Evolutionary conservation across 2,113 vertebrate species (phyloP), one percentile per base, ranked within the genome.

Genomic region (Pungitius pungitius): DNA sequence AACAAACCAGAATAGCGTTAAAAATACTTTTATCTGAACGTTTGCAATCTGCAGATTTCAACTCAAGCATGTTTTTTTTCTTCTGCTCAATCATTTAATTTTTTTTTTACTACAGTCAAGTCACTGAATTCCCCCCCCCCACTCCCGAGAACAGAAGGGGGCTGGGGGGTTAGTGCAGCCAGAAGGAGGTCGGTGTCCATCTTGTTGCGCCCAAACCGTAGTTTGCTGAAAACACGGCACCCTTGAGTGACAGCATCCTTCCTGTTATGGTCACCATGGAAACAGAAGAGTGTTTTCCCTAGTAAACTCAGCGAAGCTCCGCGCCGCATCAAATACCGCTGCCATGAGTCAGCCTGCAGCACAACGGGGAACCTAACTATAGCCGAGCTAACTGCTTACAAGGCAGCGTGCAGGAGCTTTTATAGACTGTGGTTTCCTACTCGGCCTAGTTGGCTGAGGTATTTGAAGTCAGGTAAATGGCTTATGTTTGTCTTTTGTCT

Each of bases 291-390:
- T 88, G 82, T 91, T 89, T 88, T 88, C 87, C 78, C 80, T 63
- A 85, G 86, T 85, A 90, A 89, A 88, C 79, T 58, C 69, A 54
- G 67, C 62, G 39, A 74, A 75, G 82, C 61, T 57, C 63, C 66
- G 80, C 65, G 69, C 90, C 91, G 90, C 91, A 91, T 92, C 85
- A 92, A 91, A 88, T 72, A 20, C 26, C 15, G 39, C 81, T 67
- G 82, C 85, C 78, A 57, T 91, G 88, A 92, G 78, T 90, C 90
- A 89, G 88, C 78, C 85, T 84, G 22, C 75, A 64, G 82, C 88
- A 67, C 90, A 56, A 75, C 86, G 62, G 87, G 91, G 86, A 91
- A 47, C 76, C 87, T 72, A 82, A 91, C 87, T 89, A 84, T 80
- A 89, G 85, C 79, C 65, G 30, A 62, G 77, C 83, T 69, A 85